Percentiles rank a stretch among this genome's conserved stretches.
phyloP scores from a whole-genome alignment of 2,113 vertebrate genomes.

The Nettapus auritus region DNA sequence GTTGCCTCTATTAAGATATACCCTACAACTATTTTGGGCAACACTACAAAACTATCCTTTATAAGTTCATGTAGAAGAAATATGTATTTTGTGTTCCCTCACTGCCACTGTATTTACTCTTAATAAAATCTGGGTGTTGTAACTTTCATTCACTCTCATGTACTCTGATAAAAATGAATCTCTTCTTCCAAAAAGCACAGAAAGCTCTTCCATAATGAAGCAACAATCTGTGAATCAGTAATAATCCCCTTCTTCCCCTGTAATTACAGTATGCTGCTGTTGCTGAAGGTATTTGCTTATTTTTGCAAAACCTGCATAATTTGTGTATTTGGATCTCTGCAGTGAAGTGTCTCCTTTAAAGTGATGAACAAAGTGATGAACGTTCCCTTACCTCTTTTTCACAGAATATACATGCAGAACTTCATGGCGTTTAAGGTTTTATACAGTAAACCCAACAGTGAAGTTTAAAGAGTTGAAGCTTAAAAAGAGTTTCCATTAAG shows the following conservation, averaged over 20 bases:
- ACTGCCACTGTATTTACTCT: background rate
- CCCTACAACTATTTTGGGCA: background rate
- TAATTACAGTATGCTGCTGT: background rate
- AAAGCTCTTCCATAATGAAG: background rate
- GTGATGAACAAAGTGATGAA: background rate
- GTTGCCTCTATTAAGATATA: background rate
- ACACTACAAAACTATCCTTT: background rate
- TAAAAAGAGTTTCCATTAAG: background rate
- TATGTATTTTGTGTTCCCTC: background rate
- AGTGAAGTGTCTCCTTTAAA: background rate
- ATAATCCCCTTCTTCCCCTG: background rate
- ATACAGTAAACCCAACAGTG: background rate
- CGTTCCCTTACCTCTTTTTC: background rate
- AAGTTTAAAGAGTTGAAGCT: slow-evolving; percentile 19
- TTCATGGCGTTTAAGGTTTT: background rate
- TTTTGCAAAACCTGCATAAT: background rate
- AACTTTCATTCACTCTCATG: accelerated
- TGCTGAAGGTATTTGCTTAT: background rate
- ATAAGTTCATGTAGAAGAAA: background rate
- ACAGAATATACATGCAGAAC: background rate
- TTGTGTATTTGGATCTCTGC: background rate
- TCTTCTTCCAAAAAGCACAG: background rate
- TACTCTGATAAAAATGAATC: background rate
- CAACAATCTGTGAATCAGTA: background rate
- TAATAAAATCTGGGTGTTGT: no score